Percentiles rank a stretch among this genome's conserved stretches.
phyloP scores from a whole-genome alignment of 2,888 invertebrate genomes.

The Pristionchus maxplancki region DNA sequence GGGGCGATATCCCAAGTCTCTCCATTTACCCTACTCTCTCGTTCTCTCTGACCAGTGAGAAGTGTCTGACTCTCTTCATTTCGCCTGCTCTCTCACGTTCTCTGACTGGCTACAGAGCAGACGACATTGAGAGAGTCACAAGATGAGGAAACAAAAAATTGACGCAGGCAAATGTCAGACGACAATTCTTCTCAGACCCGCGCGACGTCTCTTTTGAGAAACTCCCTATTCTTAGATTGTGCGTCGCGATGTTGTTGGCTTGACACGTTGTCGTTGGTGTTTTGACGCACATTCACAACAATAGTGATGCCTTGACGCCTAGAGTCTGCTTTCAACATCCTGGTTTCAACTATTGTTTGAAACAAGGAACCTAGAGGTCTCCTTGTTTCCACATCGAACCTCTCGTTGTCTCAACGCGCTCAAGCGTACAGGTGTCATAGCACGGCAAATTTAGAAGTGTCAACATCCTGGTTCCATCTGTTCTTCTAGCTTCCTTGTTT shows the following conservation, averaged over 20 bases:
- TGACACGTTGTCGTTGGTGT: too few relatives aligned
- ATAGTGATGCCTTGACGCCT: too few relatives aligned
- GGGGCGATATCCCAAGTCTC: neutral
- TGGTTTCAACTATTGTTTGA: too few relatives aligned
- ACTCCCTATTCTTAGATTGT: neutral
- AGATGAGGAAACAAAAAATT: neutral
- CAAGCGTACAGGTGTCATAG: too few relatives aligned
- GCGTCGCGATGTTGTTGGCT: neutral
- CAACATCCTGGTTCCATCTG: too few relatives aligned
- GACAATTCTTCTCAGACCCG: neutral
- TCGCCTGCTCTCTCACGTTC: neutral
- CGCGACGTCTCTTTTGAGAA: neutral
- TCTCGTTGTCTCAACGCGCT: too few relatives aligned
- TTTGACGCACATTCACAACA: too few relatives aligned
- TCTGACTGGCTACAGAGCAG: neutral
- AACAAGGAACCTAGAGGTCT: too few relatives aligned
- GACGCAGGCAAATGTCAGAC: slow-evolving; percentile 6
- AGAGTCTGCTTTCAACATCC: too few relatives aligned
- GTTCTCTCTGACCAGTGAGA: neutral
- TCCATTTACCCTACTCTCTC: neutral
- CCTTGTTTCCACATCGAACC: neutral
- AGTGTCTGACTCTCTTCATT: neutral
- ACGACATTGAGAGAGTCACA: neutral
- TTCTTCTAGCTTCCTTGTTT: too few relatives aligned
- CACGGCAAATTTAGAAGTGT: too few relatives aligned